Conservation (phyloP, 2,888 invertebrate genomes). For the Cremastinae sp. region DNA sequence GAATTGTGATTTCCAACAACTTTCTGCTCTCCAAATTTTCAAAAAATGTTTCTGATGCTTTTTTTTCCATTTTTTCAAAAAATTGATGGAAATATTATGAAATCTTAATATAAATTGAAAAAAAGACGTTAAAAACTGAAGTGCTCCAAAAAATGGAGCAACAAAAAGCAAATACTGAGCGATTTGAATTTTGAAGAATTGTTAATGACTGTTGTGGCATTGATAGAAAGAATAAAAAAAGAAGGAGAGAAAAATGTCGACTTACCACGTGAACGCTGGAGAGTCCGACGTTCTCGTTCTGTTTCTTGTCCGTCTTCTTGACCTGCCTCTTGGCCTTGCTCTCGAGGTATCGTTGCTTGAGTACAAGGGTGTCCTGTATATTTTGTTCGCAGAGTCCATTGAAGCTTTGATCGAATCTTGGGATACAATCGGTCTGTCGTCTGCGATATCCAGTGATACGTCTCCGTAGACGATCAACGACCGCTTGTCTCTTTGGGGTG, state of each 20-base stretch:
- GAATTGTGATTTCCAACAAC: too few species aligned
- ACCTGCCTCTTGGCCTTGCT: conserved; percentile 93
- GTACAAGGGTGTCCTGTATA: conserved; percentile 91
- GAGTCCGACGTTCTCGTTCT: conserved; percentile 82
- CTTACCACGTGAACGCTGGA: conserved; percentile 80
- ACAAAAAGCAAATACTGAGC: too few species aligned
- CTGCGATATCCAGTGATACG: conserved; percentile 93
- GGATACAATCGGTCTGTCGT: conserved; percentile 92
- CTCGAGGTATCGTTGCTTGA: conserved; percentile 94
- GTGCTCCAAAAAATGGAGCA: too few species aligned
- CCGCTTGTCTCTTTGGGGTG: conserved; percentile 91
- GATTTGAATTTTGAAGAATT: background rate
- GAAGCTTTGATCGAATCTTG: conserved; percentile 93
- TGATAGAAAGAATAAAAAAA: background rate
- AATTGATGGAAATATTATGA: too few species aligned
- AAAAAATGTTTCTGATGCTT: too few species aligned
- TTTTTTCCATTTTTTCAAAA: too few species aligned
- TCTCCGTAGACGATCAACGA: conserved; percentile 90
- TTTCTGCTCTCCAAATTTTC: too few species aligned
- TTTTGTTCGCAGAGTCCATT: conserved; percentile 94
- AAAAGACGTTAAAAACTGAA: too few species aligned
- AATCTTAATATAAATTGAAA: too few species aligned
- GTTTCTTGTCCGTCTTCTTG: conserved; percentile 88
- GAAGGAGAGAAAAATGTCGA: background rate
- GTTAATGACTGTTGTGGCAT: background rate